phyloP scores from a whole-genome alignment of 2,797 vertebrate genomes.

The Tenualosa ilisha region DNA sequence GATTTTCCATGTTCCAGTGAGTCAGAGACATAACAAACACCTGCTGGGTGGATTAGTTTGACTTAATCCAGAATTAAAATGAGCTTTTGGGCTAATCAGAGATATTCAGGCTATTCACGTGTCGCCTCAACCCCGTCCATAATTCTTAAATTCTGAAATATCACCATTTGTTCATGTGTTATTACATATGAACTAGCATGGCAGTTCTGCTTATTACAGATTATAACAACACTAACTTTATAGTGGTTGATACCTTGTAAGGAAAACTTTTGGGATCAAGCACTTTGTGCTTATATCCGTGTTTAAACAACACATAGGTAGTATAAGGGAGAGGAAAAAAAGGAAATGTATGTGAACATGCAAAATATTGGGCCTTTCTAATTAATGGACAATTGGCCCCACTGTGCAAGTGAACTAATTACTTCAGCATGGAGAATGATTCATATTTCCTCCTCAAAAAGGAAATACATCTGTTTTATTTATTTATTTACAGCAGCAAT shows the following conservation, averaged over 20 bases:
- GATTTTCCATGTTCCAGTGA: background rate
- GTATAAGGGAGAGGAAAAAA: background rate
- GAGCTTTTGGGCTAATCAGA: conserved; percentile 5
- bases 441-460: conserved; percentile 77
- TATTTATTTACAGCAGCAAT: conserved; percentile 25
- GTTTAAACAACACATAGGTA: background rate
- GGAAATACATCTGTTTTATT: conserved; percentile 54
- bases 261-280: background rate
- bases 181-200: conserved; percentile 22
- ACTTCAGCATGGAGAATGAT: conserved; percentile 71
- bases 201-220: background rate
- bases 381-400: conserved; percentile 64
- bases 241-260: background rate
- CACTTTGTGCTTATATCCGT: background rate
- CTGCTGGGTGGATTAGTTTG: conserved; percentile 12
- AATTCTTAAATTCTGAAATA: background rate
- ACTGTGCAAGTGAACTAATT: conserved; percentile 73
- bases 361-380: conserved; percentile 58
- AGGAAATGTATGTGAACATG: conserved; percentile 31
- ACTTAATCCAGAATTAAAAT: conserved; percentile 19
- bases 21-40: conserved; percentile 19
- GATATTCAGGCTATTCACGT: background rate
- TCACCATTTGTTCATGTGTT: conserved; percentile 12
- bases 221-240: background rate
- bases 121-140: background rate